Conservation (phyloP, 2,888 invertebrate species). For the Melanchra persicariae region DNA sequence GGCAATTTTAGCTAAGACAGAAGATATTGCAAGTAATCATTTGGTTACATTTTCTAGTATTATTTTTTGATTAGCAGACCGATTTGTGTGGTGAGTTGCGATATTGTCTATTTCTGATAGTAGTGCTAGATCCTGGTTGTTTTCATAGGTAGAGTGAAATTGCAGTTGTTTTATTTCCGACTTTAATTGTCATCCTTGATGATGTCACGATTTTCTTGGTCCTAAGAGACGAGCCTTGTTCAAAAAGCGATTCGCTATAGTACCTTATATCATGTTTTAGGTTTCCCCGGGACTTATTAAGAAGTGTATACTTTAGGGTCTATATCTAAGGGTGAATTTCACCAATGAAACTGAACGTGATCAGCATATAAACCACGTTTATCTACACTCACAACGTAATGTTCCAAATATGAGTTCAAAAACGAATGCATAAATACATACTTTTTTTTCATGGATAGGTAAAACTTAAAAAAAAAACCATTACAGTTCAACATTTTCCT, state of each 20-base stretch:
- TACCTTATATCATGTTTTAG: not conserved
- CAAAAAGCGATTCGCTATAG: not conserved
- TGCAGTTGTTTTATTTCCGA: not conserved
- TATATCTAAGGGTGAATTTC: too few relatives aligned
- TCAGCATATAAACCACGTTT: too few relatives aligned
- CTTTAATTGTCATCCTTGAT: not conserved
- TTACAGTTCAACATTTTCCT: too few relatives aligned
- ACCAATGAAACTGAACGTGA: too few relatives aligned
- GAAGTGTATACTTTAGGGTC: not conserved
- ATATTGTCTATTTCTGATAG: constrained; percentile 23
- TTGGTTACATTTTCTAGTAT: constrained; percentile 10
- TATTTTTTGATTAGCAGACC: constrained; percentile 15
- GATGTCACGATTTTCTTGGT: not conserved
- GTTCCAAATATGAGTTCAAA: too few relatives aligned
- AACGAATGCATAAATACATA: too few relatives aligned
- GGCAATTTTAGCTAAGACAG: constrained; percentile 26
- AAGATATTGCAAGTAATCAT: constrained; percentile 30
- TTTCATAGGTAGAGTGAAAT: not conserved
- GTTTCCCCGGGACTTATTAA: not conserved
- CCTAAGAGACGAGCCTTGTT: not conserved
- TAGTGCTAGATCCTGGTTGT: constrained; percentile 9
- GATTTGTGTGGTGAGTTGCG: constrained; percentile 21
- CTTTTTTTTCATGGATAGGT: too few relatives aligned
- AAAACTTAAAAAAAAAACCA: too few relatives aligned
- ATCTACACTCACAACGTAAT: too few relatives aligned